phyloP scores from a whole-genome alignment of 2,113 vertebrate genomes.

The Petroica traversi region DNA sequence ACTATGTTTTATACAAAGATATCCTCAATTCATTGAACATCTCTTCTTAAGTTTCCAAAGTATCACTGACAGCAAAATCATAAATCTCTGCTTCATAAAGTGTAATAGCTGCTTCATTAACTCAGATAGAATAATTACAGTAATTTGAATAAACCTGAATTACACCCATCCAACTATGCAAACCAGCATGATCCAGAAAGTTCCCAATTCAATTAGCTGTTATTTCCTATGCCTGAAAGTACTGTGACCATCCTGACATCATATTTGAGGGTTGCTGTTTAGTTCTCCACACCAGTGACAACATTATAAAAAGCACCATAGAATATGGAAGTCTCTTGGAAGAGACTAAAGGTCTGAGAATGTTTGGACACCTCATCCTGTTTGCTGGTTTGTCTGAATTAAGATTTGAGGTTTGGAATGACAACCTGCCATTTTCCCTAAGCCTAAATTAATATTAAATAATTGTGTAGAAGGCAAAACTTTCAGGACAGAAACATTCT shows the following conservation, averaged over 20 bases:
- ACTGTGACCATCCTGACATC: not conserved
- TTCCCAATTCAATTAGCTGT: not conserved
- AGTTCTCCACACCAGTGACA: not conserved
- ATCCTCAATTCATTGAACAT: not conserved
- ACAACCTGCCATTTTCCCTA: not conserved
- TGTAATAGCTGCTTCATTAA: slow-evolving; percentile 34
- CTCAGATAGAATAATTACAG: slow-evolving; percentile 21
- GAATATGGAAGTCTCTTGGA: not conserved
- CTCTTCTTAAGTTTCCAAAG: not conserved
- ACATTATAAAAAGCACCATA: not conserved
- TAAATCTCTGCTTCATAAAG: slow-evolving; percentile 12
- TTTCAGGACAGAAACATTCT: not conserved
- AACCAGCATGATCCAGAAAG: not conserved
- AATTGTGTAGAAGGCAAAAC: not conserved
- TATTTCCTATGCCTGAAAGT: not conserved
- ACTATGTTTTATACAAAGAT: not conserved
- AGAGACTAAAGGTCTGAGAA: not conserved
- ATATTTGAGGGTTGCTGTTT: not conserved
- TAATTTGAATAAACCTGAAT: slow-evolving; percentile 1
- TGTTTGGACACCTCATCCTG: not conserved
- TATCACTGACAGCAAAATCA: not conserved
- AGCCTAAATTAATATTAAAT: not conserved
- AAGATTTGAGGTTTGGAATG: not conserved
- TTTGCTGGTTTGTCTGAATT: not conserved
- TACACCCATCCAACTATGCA: slow-evolving; percentile 3